A percentile compares a stretch with the other conserved stretches of the same genome.
These are phyloP conservation scores for Sinhomidia bicolor DNA, from an alignment of 2,888 invertebrate species.

Conservation along the genomic window DNA sequence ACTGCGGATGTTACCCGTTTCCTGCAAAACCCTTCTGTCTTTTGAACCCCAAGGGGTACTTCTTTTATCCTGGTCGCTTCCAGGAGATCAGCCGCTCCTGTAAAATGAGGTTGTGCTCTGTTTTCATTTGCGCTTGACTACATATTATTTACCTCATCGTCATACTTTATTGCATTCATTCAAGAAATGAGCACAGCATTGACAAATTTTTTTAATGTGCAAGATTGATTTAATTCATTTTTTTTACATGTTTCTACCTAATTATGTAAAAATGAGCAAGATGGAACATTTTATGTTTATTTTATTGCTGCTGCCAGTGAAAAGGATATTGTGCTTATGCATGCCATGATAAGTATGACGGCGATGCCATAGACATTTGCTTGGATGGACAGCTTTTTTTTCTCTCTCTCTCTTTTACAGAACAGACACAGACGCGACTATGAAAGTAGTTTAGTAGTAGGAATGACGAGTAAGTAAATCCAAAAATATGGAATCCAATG, in stretches of 20 bases:
- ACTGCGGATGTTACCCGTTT: conserved; percentile 81
- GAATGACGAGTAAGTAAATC: not conserved
- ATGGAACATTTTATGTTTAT: conserved; percentile 52
- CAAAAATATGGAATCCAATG: conserved; percentile 62
- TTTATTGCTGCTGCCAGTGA: conserved; percentile 35
- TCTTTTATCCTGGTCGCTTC: conserved; percentile 85
- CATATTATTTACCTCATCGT: not conserved
- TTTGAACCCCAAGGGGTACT: conserved; percentile 86
- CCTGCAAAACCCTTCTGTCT: conserved; percentile 86
- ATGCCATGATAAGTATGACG: conserved; percentile 13
- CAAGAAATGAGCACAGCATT: conserved; percentile 51
- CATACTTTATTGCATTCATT: conserved; percentile 44
- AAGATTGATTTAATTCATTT: conserved; percentile 40
- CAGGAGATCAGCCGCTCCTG: conserved; percentile 86
- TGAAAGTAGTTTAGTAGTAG: conserved; percentile 9
- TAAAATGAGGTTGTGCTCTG: conserved; percentile 55
- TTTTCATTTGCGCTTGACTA: conserved; percentile 36
- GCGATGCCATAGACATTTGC: conserved; percentile 49
- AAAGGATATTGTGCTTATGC: conserved; percentile 38
- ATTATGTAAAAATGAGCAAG: conserved; percentile 33
- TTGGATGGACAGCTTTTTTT: conserved; percentile 22
- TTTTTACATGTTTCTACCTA: conserved; percentile 16
- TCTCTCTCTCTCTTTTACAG: not conserved
- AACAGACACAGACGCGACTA: conserved; percentile 27
- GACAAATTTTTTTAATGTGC: conserved; percentile 30